A percentile compares a stretch with the other conserved stretches of the same genome.
Evolutionary conservation across 1,140 invertebrate species (phyloP).

Genomic region (Tetranychus cinnabarinus): DNA sequence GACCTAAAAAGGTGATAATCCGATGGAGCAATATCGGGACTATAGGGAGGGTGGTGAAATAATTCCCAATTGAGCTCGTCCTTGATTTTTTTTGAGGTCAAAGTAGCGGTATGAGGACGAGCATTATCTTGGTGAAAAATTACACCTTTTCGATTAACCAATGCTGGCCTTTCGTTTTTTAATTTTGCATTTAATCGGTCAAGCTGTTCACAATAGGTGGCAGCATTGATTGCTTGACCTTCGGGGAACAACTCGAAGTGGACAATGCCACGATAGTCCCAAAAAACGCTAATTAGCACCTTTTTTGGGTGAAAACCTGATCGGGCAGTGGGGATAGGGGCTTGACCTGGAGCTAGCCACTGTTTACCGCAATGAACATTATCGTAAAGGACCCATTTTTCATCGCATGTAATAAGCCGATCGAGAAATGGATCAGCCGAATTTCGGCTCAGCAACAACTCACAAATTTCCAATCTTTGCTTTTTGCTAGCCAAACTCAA

Average conservation of each 20-base stretch:
- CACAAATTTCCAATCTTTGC: not conserved
- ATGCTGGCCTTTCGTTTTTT: not conserved
- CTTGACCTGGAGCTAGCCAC: not conserved
- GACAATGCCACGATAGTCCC: slow-evolving; percentile 4
- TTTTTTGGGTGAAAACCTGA: not conserved
- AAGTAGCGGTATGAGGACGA: not conserved
- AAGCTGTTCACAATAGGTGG: slow-evolving; percentile 3
- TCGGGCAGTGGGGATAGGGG: not conserved
- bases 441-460: slow-evolving; percentile 1
- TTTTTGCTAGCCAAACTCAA: not conserved
- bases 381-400: slow-evolving; percentile 6
- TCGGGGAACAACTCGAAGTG: slow-evolving; percentile 4
- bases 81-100: slow-evolving; percentile 12
- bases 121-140: slow-evolving; percentile 14
- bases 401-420: slow-evolving; percentile 3
- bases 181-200: slow-evolving; percentile 1
- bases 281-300: slow-evolving; percentile 7
- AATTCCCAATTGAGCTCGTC: slow-evolving; percentile 21
- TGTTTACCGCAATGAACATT: slow-evolving; percentile 5
- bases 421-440: slow-evolving; percentile 1
- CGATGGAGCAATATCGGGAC: slow-evolving; percentile 21
- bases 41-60: slow-evolving; percentile 24
- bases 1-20: slow-evolving; percentile 21
- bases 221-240: slow-evolving; percentile 6
- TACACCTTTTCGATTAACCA: not conserved